Evolutionary conservation across 1,140 invertebrate species (phyloP), one percentile per base, ranked within the genome.

Genomic region (Agrypnia vestita): DNA sequence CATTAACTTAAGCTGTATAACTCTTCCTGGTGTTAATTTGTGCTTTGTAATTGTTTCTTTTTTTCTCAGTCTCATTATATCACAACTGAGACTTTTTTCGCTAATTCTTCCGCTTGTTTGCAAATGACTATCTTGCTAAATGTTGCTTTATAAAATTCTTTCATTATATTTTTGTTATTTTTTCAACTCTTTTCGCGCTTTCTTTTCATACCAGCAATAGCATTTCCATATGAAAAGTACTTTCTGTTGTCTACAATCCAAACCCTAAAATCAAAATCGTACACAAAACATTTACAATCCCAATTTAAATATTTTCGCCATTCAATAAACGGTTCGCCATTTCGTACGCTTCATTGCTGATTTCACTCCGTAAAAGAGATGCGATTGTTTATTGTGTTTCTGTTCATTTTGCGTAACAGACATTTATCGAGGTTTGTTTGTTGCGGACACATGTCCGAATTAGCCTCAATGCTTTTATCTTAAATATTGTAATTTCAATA

Each of bases 321-420:
- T 74, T 74, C 21, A 56, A 51, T 51, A 51, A 72, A 47, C 49
- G 47, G 51, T 55, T 47, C 51, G 15, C 51, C 35, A 43, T 47
- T 71, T 47, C n/a, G n/a, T 71, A 71, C 46, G 67, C 17, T 25
- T 51, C 17, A 71, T 71, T n/a, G 67, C 67, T 21, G 51, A 44
- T 74, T 74, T 74, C 71, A 43, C 71, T 74, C 51, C 71, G 56
- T 71, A 71, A 19, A 59, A 59, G 55, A 64, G 15, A 15, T 69
- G 64, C 25, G 67, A 51, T 71, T 71, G 67, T 51, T 49, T 71
- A 71, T 71, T 71, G 67, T 71, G 3, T 21, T 71, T 49, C 46
- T 51, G 25, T 51, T 17, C 11, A 47, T 25, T 17, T 71, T 71
- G 46, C 67, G 46, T 47, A 71, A 71, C 47, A 19, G 17, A n/a